Evolutionary conservation across 2,888 invertebrate genomes (phyloP), one percentile per base, ranked within the genome.

Genomic region (Hecatera dysodea): DNA sequence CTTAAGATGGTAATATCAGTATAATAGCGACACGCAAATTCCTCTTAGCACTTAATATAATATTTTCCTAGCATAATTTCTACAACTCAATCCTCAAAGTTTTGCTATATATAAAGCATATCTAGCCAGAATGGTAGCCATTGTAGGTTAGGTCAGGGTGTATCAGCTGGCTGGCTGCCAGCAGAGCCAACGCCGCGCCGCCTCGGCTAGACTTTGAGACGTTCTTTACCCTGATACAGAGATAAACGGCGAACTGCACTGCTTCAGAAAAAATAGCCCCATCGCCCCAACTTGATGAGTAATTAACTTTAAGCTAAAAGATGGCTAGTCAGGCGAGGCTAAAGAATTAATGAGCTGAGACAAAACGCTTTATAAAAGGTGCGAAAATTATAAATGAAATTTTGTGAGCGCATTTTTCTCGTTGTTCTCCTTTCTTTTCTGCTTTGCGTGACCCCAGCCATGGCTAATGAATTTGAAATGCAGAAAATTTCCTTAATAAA

Each of bases 141-240:
- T 68, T 78, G 75, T 78, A 75, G 66, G 73, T 75, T 82, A 84
- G 83, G 86, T 85, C 75, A 84, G 85, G 84, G 82, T 85, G 85
- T 86, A 83, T 80, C 75, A 75, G 78, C 85, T 92, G 93, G 92
- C 91, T 74, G 29, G 65, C 22, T 84, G 93, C 92, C 92, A 92
- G 81, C 73, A 63, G 42, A 36, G 24, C 50, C 72, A 84, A 75
- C 82, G 78, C 66, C 80, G 81, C 84, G 83, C 83, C 88, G 80
- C 82, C 72, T 72, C 75, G 87, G 75, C 89, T 88, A 87, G 87
- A 87, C 89, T 88, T 72, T 67, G 80, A 84, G 88, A 84, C 87
- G 83, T 83, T 81, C 85, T 82, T 83, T 82, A 72, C 80, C 81
- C 79, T 78, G 89, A 91, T 90, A 81, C 80, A 87, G 80, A 90